Evolutionary conservation across 35 echinoderm and acorn worm species (phyloP), one percentile per base, ranked within the genome.

Genomic region (Lytechinus pictus): DNA sequence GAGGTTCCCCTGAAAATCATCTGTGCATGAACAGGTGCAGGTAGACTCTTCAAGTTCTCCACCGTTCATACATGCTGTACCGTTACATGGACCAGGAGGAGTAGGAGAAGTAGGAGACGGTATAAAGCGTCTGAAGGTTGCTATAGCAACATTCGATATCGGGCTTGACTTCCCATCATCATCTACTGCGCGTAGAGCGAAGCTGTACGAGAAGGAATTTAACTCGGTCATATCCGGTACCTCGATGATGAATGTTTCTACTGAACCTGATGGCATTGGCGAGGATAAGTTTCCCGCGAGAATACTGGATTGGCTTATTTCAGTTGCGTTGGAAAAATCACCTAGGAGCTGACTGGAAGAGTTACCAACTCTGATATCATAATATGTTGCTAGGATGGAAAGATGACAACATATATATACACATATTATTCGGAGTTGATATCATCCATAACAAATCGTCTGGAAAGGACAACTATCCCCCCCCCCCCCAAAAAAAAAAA

Each of bases 361-460:
- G 29, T 90, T 90, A 90, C 29, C 52, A 3, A 90, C 24, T 16
- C 88, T 90, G n/a, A 90, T 90, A 12, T 90, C 88, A 21, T 90
- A 90, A 7, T 8, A 90, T 21, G 88, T n/a, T 21, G 88, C 88
- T 90, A 44, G 33, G 2, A 54, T 13, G 28, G 10, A n/a, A 89
- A 9, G 9, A 88, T 28, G 44, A 24, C 16, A 16, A 88, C 9
- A 88, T 10, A 88, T 44, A 44, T 44, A 44, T 44, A 44, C 2
- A 44, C 33, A 44, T 44, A 44, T 44, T 44, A 44, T 44, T 44
- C 33, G 33, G 33, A 44, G 86, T 14, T 9, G 19, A 51, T 27
- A 28, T n/a, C 27, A 88, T 51, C 44, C 6, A 28, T 88, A 10
- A 3, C 8, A 11, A 27, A 88, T 28, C 9, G 27, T 28, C 44